Evolutionary conservation across 2,888 invertebrate species (phyloP), one percentile per base, ranked within the genome.

Genomic region (Scrobipalpa costella): DNA sequence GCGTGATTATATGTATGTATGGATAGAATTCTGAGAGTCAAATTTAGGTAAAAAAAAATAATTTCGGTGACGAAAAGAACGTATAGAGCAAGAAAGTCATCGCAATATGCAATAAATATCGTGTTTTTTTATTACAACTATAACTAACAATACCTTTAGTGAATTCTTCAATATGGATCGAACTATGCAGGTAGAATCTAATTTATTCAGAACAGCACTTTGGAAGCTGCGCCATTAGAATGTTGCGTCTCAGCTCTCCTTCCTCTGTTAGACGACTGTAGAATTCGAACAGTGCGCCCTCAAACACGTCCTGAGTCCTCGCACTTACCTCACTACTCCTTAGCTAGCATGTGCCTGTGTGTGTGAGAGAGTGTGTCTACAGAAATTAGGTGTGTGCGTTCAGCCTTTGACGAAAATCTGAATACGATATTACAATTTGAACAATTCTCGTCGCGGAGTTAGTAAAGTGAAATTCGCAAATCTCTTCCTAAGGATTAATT

Each of bases 401-500:
- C 59, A 21, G 11, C 59, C 47, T 47, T 59, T 59, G 59, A n/a
- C 40, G 57, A 38, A 5, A 17, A 0, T 11, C 38, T 38, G 36
- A 44, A 44, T 59, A 44, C 34, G 49, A 50, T 49, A 61, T 61
- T 61, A 61, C 49, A 50, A 61, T 49, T 47, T 59, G 15, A 38
- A 59, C 59, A 38, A 44, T 55, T 50, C 47, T 27, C 50, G 33
- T 17, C 49, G 36, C 19, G 49, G 36, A 61, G 61, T 52, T 62
- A 49, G 27, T 50, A 62, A 60, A 64, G 52, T 62, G 62, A 64
- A 62, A 62, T 62, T 64, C 64, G 62, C 49, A 60, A 65, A 68
- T 69, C 69, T 69, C 67, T 63, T 64, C 65, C 60, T 62, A 63
- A 55, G 69, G 77, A 76, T 76, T 78, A 75, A 79, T 78, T 78